Evolutionary conservation across 2,797 vertebrate species (phyloP), one percentile per base, ranked within the genome.

Genomic region (Loris lydekkerianus): DNA sequence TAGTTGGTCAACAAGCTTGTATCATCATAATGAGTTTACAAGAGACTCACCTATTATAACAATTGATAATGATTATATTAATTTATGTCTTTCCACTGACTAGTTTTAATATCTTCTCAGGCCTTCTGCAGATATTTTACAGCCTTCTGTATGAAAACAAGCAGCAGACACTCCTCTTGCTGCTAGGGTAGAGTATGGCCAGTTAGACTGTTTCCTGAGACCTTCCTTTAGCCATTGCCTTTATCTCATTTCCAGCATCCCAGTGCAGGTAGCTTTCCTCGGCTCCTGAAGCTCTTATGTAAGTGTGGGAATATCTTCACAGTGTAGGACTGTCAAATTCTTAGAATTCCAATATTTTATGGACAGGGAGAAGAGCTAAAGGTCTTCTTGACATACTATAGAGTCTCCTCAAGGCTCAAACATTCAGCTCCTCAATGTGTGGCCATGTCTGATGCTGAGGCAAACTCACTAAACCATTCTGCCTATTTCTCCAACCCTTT

Each of bases 81-180:
- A 78, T 67, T 89, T 95, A 11, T 93, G 29, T 83, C 21, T 92
- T 88, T 84, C 37, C 7, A 92, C 46, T 61, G 53, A n/a, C 46
- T 61, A 10, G 34, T 91, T 93, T 80, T 49, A 93, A 29, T 73
- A 78, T 73, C 34, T 87, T 60, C 31, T 86, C 13, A 82, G 60
- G 76, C 9, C 20, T 86, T 93, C 81, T 25, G 29, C 17, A 82
- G 67, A 86, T 20, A 70, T 83, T 78, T 95, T 67, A 40, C 6
- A 89, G 31, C 2, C 14, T n/a, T 88, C 25, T 63, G 46, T 15
- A 17, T 70, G 34, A 37, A 88, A 81, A 46, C 31, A 58, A 43
- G 60, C 7, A 46, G 25, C 34, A 23, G 7, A 46, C 77, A 82
- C 27, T 89, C 53, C 18, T 69, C 43, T 61, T 61, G 25, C 34